Base-by-base conservation (phyloP, 2,113 vertebrate species). In the Equus przewalskii region DNA sequence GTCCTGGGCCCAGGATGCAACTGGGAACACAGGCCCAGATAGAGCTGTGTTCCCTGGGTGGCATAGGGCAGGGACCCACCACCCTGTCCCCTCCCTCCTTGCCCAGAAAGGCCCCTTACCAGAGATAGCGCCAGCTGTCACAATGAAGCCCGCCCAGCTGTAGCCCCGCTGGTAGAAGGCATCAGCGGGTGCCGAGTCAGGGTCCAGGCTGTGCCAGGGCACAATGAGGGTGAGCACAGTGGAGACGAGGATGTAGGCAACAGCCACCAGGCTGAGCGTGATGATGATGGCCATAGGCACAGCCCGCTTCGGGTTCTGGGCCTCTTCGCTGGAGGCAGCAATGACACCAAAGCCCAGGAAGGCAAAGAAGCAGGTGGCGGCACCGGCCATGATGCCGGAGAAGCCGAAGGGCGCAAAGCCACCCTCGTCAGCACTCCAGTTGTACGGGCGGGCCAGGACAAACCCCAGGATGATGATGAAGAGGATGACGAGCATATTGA, bases 301-400 rank as follows among this genome's bases (percentile, higher is more conserved):
- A 0, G 99, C 99, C 96, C 97, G 99, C 98, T 99, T 99, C 0
- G 99, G 99, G 98, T 99, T 99, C 97, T 98, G 99, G 70, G 99
- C 99, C 97, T 99, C 99, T 97, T 99, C 99, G 0, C 99, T 99
- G 92, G 99, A 99, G 3, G 99, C 99, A 0, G 99, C 99, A 0
- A 99, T 99, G 36, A 99, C 99, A 0, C 99, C 99, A 0, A 99
- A 99, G 81, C 99, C 99, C 81, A 99, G 99, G 0, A 99, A 99
- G 14, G 99, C 99, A 0, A 99, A 99, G 98, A 99, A 99, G 96
- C 99, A 99, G 5, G 99, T 99, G 86, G 99, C 99, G 0, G 99
- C 99, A 97, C 99, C 99, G 0, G 99, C 99, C 98, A 99, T 98
- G 98, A 99, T 98, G 41, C 99, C 99, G 0, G 99, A 99, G n/a